Evolutionary conservation across 2,113 vertebrate genomes (phyloP).

Genomic region (Lagopus leucura): DNA sequence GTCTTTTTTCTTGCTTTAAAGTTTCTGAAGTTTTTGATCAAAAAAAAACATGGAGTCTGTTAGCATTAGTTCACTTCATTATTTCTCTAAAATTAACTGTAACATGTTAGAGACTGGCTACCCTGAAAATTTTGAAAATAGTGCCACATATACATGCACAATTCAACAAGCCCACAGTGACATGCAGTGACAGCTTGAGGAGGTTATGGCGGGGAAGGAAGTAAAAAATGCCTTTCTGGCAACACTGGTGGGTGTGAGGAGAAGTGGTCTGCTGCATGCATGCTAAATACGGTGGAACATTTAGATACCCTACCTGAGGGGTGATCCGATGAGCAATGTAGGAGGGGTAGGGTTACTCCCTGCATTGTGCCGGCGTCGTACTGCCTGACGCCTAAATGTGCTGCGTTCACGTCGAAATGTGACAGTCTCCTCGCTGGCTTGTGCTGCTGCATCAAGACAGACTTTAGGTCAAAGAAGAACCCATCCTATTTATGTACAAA

Average conservation of each 20-base stretch:
- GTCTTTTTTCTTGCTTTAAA: not conserved
- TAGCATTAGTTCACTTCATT: constrained; percentile 28
- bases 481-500: constrained; percentile 74
- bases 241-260: constrained; percentile 46
- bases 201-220: constrained; percentile 54
- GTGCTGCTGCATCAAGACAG: constrained; percentile 90
- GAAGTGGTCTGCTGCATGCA: constrained; percentile 76
- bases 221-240: constrained; percentile 61
- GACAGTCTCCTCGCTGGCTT: constrained; percentile 93
- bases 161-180: constrained; percentile 74
- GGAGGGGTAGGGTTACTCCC: constrained; percentile 98
- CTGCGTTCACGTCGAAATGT: constrained; percentile 96
- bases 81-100: not conserved
- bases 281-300: constrained; percentile 79
- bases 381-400: constrained; percentile 98
- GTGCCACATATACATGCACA: constrained; percentile 77
- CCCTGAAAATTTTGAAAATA: constrained; percentile 50
- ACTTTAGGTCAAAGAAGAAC: constrained; percentile 83
- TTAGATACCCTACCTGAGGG: constrained; percentile 92
- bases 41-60: not conserved
- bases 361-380: constrained; percentile 98
- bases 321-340: constrained; percentile 97
- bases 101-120: constrained; percentile 50
- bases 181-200: constrained; percentile 79
- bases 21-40: not conserved